Evolutionary conservation across 1,140 invertebrate species (phyloP).

Genomic region (Rhopalosiphum maidis): DNA sequence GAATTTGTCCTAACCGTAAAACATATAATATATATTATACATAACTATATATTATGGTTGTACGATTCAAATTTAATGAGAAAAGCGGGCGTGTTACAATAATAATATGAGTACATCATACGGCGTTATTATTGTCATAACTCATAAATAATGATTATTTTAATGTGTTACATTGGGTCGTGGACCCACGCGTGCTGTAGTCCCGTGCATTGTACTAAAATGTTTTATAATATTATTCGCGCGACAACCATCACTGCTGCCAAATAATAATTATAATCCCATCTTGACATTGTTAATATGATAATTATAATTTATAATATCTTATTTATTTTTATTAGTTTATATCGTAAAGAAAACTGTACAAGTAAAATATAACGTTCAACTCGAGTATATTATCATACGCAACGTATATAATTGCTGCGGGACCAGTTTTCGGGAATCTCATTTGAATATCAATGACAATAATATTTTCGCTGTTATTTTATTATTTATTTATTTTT

Average conservation of each 20-base stretch:
- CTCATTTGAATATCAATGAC: constrained; percentile 25
- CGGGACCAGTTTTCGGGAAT: constrained; percentile 15
- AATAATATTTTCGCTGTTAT: neutral
- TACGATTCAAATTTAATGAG: neutral
- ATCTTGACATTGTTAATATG: neutral
- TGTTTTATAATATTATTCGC: neutral
- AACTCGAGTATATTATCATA: neutral
- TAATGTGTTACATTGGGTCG: neutral
- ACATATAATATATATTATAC: neutral
- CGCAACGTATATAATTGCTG: neutral
- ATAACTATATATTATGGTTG: neutral
- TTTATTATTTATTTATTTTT: neutral
- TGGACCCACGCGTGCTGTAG: neutral
- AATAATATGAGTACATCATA: neutral
- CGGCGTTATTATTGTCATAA: neutral
- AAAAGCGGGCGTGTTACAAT: neutral
- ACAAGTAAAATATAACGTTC: neutral
- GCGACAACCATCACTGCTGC: neutral
- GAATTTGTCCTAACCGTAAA: neutral
- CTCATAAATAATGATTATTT: neutral
- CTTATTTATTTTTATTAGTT: neutral
- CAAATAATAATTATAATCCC: neutral
- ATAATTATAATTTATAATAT: neutral
- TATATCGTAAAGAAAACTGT: neutral
- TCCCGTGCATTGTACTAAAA: neutral